Base-by-base conservation (phyloP, 2,888 invertebrate species). In the Panzeria rudis region DNA sequence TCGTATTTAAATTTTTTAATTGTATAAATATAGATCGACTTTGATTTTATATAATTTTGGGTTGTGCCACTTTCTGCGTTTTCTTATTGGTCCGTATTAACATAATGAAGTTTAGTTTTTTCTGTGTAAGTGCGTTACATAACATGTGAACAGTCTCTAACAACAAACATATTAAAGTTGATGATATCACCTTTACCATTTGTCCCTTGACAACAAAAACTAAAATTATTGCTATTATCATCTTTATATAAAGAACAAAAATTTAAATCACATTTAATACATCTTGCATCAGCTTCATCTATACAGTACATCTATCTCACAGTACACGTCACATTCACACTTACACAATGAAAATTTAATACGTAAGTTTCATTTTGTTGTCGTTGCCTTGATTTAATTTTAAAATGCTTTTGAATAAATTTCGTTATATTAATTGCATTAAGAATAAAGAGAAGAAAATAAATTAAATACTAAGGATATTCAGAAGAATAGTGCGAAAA, bases 321-420 rank as follows among this genome's bases (percentile, higher is more conserved):
- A 41, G 41, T 4, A 41, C 41, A 44, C 4, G 44, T n/a, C n/a
- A 50, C 20, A 20, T 20, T 3, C 0, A 20, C 8, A 50, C 20
- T n/a, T 50, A 47, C n/a, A n/a, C 5, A 50, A 50, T 20, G 17
- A 20, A 20, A 9, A 20, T n/a, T 7, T n/a, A 6, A 9, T 17
- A 17, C 9, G 50, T 8, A 50, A 20, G 20, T 50, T 50, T 47
- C 4, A 20, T 20, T 50, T 20, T 20, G n/a, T 17, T 50, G n/a
- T n/a, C n/a, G n/a, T n/a, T n/a, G n/a, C n/a, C n/a, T n/a, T n/a
- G n/a, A n/a, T n/a, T n/a, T n/a, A n/a, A n/a, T n/a, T n/a, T n/a
- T n/a, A n/a, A n/a, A 77, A 50, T 52, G 83, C 52, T 77, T 71
- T 77, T 77, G 64, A 71, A 77, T 77, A 77, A 77, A 77, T 83